These are phyloP conservation scores for Propithecus perrieri DNA, from an alignment of 2,797 vertebrate species.

Conservation along the genomic window DNA sequence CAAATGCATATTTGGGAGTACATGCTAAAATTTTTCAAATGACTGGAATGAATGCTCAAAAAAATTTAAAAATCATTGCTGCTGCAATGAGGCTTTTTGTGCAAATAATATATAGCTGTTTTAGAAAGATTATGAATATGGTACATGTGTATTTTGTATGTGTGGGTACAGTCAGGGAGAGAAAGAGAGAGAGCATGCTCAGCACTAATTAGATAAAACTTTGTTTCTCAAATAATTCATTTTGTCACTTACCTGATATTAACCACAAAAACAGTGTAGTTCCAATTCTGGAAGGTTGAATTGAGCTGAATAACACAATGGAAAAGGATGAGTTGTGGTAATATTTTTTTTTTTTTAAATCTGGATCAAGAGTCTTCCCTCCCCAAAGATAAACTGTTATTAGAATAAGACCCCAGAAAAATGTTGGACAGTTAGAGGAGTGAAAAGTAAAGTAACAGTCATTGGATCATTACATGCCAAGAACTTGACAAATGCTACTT, in stretches of 20 bases:
- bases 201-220: not conserved
- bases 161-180: not conserved
- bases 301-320: slow-evolving; percentile 91
- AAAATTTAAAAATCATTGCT: not conserved
- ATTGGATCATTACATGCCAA: not conserved
- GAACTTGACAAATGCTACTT: not conserved
- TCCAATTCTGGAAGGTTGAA: slow-evolving; percentile 93
- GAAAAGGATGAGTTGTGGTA: slow-evolving; percentile 47
- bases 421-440: not conserved
- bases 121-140: not conserved
- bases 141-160: not conserved
- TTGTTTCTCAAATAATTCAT: slow-evolving; percentile 22
- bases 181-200: not conserved
- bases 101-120: not conserved
- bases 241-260: slow-evolving; percentile 90
- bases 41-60: not conserved
- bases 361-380: slow-evolving; percentile 41
- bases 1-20: not conserved
- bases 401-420: slow-evolving; percentile 35
- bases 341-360: not conserved
- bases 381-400: slow-evolving; percentile 42
- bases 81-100: not conserved
- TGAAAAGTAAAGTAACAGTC: slow-evolving; percentile 3
- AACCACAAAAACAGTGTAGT: slow-evolving; percentile 88
- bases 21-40: not conserved